Evolutionary conservation across 2,888 invertebrate genomes (phyloP).

Genomic region (Bellardia bayeri): DNA sequence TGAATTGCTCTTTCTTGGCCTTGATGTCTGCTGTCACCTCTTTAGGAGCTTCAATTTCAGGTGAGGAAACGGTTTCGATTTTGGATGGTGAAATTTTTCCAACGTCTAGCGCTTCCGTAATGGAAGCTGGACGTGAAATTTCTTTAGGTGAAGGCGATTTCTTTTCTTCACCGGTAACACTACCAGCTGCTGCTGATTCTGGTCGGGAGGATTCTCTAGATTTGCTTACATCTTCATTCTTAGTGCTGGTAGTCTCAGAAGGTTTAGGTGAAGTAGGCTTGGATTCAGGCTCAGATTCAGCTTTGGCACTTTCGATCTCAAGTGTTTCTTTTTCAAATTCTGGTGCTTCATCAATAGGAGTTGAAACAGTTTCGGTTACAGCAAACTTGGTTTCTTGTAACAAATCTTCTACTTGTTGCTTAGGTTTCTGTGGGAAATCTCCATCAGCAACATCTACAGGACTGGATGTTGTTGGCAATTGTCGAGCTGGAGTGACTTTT

Average conservation of each 20-base stretch:
- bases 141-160: conserved; percentile 37
- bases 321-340: neutral
- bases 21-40: conserved; percentile 13
- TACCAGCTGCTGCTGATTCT: conserved; percentile 36
- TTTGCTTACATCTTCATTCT: conserved; percentile 19
- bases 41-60: conserved; percentile 78
- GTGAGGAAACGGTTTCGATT: conserved; percentile 78
- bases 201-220: conserved; percentile 9
- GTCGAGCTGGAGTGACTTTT: conserved; percentile 45
- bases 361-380: conserved; percentile 76
- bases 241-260: neutral
- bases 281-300: too few relatives aligned
- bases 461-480: conserved; percentile 76
- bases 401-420: conserved; percentile 67
- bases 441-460: conserved; percentile 79
- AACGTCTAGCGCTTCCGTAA: neutral
- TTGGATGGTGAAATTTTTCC: conserved; percentile 17
- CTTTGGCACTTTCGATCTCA: neutral
- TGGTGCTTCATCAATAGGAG: conserved; percentile 76
- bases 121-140: conserved; percentile 26
- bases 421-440: conserved; percentile 70
- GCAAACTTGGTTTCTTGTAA: conserved; percentile 63
- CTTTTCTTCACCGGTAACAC: conserved; percentile 14
- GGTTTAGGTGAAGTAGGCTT: conserved; percentile 1
- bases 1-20: conserved; percentile 36